phyloP scores from a whole-genome alignment of 2,888 invertebrate genomes.

The Drosophila mulleri region DNA sequence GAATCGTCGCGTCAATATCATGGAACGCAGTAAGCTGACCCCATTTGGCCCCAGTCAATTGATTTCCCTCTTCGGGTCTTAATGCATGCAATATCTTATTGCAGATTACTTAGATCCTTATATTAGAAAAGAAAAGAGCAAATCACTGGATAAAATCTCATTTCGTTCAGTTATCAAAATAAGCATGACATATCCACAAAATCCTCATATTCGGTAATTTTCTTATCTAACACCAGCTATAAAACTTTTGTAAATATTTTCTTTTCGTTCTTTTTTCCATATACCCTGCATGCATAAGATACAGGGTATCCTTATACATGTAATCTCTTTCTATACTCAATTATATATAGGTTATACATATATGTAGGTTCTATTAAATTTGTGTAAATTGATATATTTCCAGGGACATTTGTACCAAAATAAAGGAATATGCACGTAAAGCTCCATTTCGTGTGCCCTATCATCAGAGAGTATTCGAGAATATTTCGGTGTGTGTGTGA shows the following conservation, averaged over 20 bases:
- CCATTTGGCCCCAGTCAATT: background rate
- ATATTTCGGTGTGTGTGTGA: constrained; percentile 86
- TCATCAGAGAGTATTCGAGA: constrained; percentile 90
- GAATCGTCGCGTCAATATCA: constrained; percentile 86
- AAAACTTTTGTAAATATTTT: constrained; percentile 9
- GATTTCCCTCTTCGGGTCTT: constrained; percentile 29
- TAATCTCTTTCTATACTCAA: background rate
- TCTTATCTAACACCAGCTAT: constrained; percentile 59
- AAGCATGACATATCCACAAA: constrained; percentile 91
- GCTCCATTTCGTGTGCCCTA: constrained; percentile 92
- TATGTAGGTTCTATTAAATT: background rate
- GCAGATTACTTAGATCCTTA: constrained; percentile 90
- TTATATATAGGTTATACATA: too few relatives aligned
- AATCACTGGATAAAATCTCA: constrained; percentile 88
- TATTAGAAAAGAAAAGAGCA: constrained; percentile 86
- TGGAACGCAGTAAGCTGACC: constrained; percentile 82
- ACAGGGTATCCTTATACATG: constrained; percentile 2
- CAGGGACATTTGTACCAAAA: constrained; percentile 90
- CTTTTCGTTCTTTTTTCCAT: background rate
- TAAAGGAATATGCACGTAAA: constrained; percentile 89
- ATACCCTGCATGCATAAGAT: constrained; percentile 1
- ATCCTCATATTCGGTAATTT: constrained; percentile 91
- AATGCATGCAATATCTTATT: constrained; percentile 80
- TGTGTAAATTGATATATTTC: constrained; percentile 37
- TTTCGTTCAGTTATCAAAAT: constrained; percentile 93